Conservation (phyloP, 92 coral and sea anemone species). For the Porites cylindrica region DNA sequence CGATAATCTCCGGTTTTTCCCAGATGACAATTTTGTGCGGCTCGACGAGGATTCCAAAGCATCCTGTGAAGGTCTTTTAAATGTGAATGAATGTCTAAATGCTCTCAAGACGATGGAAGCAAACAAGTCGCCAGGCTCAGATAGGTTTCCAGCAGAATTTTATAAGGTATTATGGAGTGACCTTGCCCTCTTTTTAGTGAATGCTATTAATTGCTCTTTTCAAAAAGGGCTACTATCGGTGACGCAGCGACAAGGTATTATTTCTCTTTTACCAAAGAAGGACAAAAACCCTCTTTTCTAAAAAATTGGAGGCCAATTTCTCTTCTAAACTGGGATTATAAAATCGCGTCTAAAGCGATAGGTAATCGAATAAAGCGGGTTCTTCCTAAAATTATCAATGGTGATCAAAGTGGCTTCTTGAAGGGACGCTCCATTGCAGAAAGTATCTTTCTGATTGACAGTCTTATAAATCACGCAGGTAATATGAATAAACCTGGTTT, state of each 20-base stretch:
- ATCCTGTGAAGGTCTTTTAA: too few relatives aligned
- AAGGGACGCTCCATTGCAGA: neutral
- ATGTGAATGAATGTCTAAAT: neutral
- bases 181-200: neutral
- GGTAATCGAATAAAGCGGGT: too few relatives aligned
- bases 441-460: neutral
- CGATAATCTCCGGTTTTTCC: too few relatives aligned
- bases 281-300: too few relatives aligned
- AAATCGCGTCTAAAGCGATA: neutral
- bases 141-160: neutral
- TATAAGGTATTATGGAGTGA: neutral
- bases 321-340: neutral
- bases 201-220: too few relatives aligned
- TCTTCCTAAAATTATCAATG: too few relatives aligned
- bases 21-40: neutral
- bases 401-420: neutral
- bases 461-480: neutral
- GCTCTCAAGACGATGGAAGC: neutral
- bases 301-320: too few relatives aligned
- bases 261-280: too few relatives aligned
- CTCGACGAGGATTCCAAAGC: neutral
- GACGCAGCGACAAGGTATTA: too few relatives aligned
- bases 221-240: too few relatives aligned
- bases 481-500: too few relatives aligned
- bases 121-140: conserved; percentile 1